Evolutionary conservation across 2,797 vertebrate genomes (phyloP), one percentile per base, ranked within the genome.

Genomic region (Myioborus miniatus): DNA sequence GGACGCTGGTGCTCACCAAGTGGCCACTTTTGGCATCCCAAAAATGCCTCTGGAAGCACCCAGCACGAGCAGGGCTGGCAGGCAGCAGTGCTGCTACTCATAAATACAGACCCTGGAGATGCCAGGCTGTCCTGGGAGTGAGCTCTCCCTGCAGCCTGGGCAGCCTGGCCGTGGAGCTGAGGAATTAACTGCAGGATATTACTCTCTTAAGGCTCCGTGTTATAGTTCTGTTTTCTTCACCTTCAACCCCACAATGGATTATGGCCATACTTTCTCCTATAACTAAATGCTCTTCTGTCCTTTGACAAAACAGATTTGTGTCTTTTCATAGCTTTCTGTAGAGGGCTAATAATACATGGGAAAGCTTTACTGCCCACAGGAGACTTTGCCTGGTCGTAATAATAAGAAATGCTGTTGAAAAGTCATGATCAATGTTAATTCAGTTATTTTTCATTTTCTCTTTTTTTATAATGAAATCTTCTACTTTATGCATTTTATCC

Each of bases 281-380:
- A 94, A 97, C 76, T 94, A 96, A 96, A 94, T 95, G 94, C 93
- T 96, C 91, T 94, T 93, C 91, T 95, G 89, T 96, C 93, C 91
- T 96, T 97, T 95, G 92, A 97, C 91, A 96, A 97, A 97, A 95
- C 82, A 97, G 90, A 97, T 97, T 96, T 98, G 94, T 96, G 94
- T 94, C 94, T 97, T 94, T 90, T 95, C 96, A 93, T 96, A 96
- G 94, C 92, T 97, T 97, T 97, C 94, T 95, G 96, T 83, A 93
- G 93, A 97, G 87, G 89, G 89, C 94, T 97, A 97, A 77, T 96
- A 96, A 97, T 97, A 95, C 81, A 85, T 72, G 65, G 90, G 91
- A 93, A 95, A 94, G 94, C 74, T 82, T 97, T 90, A 96, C 87
- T 88, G 88, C 94, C 76, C 96, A 93, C 89, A 76, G 90, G 97